These are phyloP conservation scores for Cephus runcator DNA, from an alignment of 2,888 invertebrate species.

Conservation along the genomic window DNA sequence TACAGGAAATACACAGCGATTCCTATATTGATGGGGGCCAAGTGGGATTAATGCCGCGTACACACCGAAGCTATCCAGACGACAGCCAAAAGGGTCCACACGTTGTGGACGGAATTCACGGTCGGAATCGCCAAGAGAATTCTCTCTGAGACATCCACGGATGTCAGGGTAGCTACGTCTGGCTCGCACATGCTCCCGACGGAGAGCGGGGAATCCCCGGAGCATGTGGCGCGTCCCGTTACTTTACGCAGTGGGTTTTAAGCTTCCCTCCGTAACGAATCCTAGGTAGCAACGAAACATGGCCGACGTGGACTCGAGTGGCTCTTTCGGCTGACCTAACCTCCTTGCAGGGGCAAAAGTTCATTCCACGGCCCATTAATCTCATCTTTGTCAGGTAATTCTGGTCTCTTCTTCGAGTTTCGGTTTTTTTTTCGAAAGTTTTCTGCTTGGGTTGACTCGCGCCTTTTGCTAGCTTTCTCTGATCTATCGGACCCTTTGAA, in stretches of 20 bases:
- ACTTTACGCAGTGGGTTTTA: background rate
- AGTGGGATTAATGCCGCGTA: background rate
- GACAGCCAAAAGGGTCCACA: background rate
- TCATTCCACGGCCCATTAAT: constrained; percentile 34
- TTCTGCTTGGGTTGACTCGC: background rate
- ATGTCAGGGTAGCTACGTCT: background rate
- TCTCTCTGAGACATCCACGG: background rate
- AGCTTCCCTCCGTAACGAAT: background rate
- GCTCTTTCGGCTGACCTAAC: background rate
- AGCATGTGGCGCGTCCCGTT: background rate
- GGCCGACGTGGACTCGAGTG: background rate
- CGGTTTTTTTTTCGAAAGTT: constrained; percentile 11
- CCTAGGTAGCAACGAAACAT: background rate
- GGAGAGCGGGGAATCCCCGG: background rate
- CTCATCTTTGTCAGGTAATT: constrained; percentile 33
- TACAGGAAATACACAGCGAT: background rate
- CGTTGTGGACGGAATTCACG: background rate
- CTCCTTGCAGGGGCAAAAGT: constrained; percentile 14
- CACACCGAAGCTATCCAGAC: background rate
- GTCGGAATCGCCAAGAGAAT: background rate
- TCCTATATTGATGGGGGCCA: background rate
- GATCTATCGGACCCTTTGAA: background rate
- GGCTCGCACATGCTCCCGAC: background rate
- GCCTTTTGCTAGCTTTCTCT: background rate
- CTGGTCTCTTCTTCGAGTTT: constrained; percentile 29